Percentiles rank a stretch among this genome's conserved stretches.
Evolutionary conservation across 2,113 vertebrate species (phyloP).

Genomic region (Promerops cafer): DNA sequence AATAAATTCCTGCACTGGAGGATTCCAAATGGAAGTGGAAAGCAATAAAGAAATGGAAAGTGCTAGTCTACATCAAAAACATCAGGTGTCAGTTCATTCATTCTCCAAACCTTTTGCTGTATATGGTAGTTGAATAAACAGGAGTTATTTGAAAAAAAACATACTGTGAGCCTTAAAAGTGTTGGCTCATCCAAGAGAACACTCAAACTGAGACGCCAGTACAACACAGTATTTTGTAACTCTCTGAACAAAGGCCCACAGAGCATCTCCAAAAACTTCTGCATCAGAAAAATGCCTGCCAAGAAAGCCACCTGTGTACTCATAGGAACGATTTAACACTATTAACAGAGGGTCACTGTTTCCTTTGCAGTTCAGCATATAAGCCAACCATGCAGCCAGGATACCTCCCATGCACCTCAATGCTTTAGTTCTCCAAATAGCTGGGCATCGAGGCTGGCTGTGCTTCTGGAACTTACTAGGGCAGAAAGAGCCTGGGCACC

Average conservation of each 20-base stretch:
- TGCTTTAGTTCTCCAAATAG: background rate
- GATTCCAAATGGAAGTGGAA: background rate
- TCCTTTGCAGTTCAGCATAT: background rate
- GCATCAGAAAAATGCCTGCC: background rate
- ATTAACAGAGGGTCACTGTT: background rate
- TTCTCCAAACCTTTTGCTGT: background rate
- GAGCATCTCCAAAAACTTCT: background rate
- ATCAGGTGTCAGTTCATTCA: background rate
- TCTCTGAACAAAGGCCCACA: background rate
- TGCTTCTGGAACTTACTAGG: background rate
- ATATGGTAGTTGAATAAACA: background rate
- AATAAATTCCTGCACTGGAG: background rate
- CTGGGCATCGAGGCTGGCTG: background rate
- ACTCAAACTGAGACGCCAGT: background rate
- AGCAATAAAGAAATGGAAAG: background rate
- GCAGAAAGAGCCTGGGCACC: background rate
- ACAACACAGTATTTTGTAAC: background rate
- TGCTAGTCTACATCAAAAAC: background rate
- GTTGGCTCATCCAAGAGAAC: background rate
- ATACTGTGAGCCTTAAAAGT: background rate
- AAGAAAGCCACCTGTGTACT: background rate
- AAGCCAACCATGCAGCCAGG: background rate
- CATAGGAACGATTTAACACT: accelerated
- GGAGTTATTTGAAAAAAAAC: background rate
- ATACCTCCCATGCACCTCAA: background rate